Conservation (phyloP, 2,797 vertebrate genomes). For the Furcifer pardalis region DNA sequence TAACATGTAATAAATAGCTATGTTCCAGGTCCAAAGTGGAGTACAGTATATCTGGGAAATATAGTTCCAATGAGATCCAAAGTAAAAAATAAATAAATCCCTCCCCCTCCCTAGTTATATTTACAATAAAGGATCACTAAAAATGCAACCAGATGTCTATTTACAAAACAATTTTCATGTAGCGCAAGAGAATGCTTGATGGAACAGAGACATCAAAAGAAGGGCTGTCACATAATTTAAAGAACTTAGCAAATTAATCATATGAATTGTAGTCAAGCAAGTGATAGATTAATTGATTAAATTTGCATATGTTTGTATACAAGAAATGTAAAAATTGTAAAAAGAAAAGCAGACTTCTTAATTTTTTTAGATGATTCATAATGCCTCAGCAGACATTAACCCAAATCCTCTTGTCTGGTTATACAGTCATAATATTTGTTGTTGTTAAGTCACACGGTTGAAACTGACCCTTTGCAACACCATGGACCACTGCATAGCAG, state of each 20-base stretch:
- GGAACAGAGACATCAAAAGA: neutral
- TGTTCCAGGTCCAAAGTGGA: neutral
- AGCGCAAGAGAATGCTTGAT: neutral
- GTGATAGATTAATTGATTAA: neutral
- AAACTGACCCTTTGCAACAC: too few relatives aligned
- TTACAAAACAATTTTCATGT: neutral
- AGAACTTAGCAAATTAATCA: neutral
- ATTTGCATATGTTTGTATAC: neutral
- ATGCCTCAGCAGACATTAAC: neutral
- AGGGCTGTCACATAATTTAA: neutral
- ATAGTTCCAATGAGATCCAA: neutral
- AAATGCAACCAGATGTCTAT: neutral
- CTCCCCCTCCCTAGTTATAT: neutral
- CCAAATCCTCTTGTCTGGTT: neutral
- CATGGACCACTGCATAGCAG: too few relatives aligned
- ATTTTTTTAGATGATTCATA: neutral
- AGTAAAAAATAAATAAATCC: too few relatives aligned
- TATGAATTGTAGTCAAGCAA: neutral
- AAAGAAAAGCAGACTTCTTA: neutral
- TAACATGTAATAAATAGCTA: neutral
- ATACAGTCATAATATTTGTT: neutral
- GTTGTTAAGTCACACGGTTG: too few relatives aligned
- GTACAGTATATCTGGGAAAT: neutral
- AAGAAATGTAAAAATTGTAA: neutral
- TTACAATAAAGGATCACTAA: neutral